A percentile compares a stretch with the other conserved stretches of the same genome.
These are phyloP conservation scores for Tuberolachnus salignus DNA, from an alignment of 2,888 invertebrate genomes.

Conservation along the genomic window DNA sequence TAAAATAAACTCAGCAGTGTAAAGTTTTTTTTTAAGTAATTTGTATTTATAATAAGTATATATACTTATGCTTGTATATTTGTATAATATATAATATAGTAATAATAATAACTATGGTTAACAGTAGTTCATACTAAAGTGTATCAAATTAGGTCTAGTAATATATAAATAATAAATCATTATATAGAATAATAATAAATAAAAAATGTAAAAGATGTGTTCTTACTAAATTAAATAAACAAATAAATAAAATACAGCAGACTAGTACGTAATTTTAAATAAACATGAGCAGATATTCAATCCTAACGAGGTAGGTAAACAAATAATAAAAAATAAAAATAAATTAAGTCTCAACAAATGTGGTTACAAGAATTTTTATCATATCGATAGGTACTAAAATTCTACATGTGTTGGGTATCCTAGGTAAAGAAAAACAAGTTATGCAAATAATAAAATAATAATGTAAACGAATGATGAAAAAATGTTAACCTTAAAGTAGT, in stretches of 20 bases:
- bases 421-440: conserved; percentile 24
- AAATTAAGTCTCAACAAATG: conserved; percentile 42
- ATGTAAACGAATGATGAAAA: conserved; percentile 40
- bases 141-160: conserved; percentile 39
- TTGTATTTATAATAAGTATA: conserved; percentile 33
- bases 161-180: conserved; percentile 20
- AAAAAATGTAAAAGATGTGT: conserved; percentile 25
- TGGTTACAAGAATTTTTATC: conserved; percentile 21
- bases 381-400: conserved; percentile 37
- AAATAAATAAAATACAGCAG: conserved; percentile 54
- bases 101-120: conserved; percentile 37
- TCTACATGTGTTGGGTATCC: conserved; percentile 13
- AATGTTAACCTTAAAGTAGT: conserved; percentile 41
- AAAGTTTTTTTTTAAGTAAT: conserved; percentile 30
- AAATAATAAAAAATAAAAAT: conserved; percentile 51
- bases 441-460: conserved; percentile 17
- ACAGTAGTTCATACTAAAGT: conserved; percentile 43
- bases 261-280: conserved; percentile 49
- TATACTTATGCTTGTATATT: neutral
- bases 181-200: conserved; percentile 34
- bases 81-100: conserved; percentile 23
- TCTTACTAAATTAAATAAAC: conserved; percentile 50
- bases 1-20: neutral
- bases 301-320: conserved; percentile 52
- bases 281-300: conserved; percentile 55